These are phyloP conservation scores for Diprion similis DNA, from an alignment of 1,140 invertebrate genomes.

Conservation along the genomic window DNA sequence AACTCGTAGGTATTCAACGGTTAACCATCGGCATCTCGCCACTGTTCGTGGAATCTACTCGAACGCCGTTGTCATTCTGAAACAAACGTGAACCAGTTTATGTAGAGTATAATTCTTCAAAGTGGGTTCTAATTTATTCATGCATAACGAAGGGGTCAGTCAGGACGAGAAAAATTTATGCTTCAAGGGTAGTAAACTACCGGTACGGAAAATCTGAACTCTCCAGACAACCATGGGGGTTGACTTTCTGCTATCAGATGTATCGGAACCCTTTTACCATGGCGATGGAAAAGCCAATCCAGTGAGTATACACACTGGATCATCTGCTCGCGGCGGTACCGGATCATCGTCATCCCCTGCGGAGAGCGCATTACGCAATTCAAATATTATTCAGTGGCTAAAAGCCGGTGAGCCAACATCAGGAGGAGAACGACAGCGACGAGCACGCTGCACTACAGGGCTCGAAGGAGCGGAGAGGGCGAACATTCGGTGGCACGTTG, in stretches of 20 bases:
- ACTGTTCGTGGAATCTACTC: no score
- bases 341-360: conserved; percentile 33
- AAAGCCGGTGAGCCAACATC: conserved; percentile 52
- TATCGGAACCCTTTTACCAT: conserved; percentile 9
- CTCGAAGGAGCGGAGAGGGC: conserved; percentile 29
- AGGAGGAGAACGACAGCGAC: conserved; percentile 17
- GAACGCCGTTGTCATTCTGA: no score
- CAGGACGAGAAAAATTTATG: no score
- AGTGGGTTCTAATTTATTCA: no score
- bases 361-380: conserved; percentile 58
- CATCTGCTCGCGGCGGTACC: conserved; percentile 45
- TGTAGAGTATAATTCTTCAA: no score
- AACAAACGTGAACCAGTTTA: no score
- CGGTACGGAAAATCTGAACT: no score
- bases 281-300: conserved; percentile 36
- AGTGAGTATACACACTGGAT: conserved; percentile 47
- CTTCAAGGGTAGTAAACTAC: no score
- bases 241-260: not conserved
- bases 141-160: no score
- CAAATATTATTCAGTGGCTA: conserved; percentile 64
- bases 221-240: no score
- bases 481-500: conserved; percentile 41
- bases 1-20: no score
- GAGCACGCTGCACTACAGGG: conserved; percentile 31
- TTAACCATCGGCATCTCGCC: no score